Percentiles rank a stretch among this genome's conserved stretches.
These are phyloP conservation scores for Sarcophaga subvicina DNA, from an alignment of 2,888 invertebrate species.

Conservation along the genomic window DNA sequence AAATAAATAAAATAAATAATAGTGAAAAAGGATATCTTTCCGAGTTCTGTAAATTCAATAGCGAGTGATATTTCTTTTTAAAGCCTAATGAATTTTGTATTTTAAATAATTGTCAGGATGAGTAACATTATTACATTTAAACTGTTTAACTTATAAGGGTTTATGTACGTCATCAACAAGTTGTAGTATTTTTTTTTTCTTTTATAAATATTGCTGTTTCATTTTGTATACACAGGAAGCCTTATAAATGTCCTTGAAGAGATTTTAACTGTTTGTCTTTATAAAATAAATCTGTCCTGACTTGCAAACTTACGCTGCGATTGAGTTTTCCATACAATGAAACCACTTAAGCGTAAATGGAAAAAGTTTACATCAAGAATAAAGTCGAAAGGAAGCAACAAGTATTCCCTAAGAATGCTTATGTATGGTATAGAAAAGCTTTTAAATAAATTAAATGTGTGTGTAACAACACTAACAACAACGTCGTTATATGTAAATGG, in stretches of 20 bases:
- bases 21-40: too few species aligned
- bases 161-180: slow-evolving; percentile 55
- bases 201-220: background rate
- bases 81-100: too few species aligned
- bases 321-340: slow-evolving; percentile 61
- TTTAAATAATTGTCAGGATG: too few species aligned
- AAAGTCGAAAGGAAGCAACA: slow-evolving; percentile 43
- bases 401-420: slow-evolving; percentile 2
- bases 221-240: slow-evolving; percentile 25
- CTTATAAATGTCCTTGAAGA: slow-evolving; percentile 58
- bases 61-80: too few species aligned
- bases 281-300: slow-evolving; percentile 48
- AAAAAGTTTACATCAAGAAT: slow-evolving; percentile 16
- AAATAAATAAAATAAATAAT: too few species aligned
- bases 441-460: background rate
- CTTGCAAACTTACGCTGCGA: slow-evolving; percentile 46
- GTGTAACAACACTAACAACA: too few species aligned
- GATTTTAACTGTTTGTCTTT: slow-evolving; percentile 6
- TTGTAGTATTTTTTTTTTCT: slow-evolving; percentile 40
- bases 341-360: slow-evolving; percentile 64
- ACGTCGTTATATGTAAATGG: too few species aligned
- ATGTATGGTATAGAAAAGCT: background rate
- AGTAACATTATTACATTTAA: background rate
- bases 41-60: too few species aligned
- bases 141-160: slow-evolving; percentile 14